Evolutionary conservation across 2,888 invertebrate species (phyloP).

Genomic region (Heliothis peltigera): DNA sequence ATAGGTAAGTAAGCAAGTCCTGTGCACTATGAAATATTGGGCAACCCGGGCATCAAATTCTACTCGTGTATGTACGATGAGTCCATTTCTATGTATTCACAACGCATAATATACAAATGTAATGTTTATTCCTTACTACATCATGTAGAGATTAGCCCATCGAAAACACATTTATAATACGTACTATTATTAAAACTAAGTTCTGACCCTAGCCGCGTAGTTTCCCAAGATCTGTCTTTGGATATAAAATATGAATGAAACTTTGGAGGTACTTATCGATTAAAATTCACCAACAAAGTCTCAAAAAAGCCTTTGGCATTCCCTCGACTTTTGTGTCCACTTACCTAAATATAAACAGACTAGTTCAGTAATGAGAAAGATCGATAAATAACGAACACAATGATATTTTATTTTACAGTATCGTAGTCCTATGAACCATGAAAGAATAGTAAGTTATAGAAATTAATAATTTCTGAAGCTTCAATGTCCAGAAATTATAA

Average conservation of each 20-base stretch:
- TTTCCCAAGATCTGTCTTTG: slow-evolving; percentile 43
- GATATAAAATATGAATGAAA: slow-evolving; percentile 27
- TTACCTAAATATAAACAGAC: slow-evolving; percentile 44
- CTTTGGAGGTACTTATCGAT: slow-evolving; percentile 46
- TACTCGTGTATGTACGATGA: neutral
- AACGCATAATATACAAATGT: neutral
- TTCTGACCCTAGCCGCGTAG: slow-evolving; percentile 30
- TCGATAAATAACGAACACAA: slow-evolving; percentile 9
- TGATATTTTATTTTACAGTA: slow-evolving; percentile 26
- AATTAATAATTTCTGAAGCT: slow-evolving; percentile 3
- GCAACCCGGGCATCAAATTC: neutral
- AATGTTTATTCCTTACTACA: slow-evolving; percentile 1
- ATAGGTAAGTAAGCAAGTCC: too few relatives aligned
- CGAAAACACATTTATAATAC: slow-evolving; percentile 7
- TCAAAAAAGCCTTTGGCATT: slow-evolving; percentile 51
- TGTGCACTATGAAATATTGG: neutral
- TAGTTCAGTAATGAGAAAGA: slow-evolving; percentile 45
- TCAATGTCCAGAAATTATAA: neutral
- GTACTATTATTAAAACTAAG: slow-evolving; percentile 42
- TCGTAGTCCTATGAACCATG: slow-evolving; percentile 2
- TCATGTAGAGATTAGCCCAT: neutral
- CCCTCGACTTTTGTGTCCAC: slow-evolving; percentile 33
- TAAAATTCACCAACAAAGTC: slow-evolving; percentile 43
- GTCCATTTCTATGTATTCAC: neutral
- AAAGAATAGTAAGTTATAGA: neutral